phyloP scores from a whole-genome alignment of 1,140 invertebrate genomes.

The Lethrus apterus region DNA sequence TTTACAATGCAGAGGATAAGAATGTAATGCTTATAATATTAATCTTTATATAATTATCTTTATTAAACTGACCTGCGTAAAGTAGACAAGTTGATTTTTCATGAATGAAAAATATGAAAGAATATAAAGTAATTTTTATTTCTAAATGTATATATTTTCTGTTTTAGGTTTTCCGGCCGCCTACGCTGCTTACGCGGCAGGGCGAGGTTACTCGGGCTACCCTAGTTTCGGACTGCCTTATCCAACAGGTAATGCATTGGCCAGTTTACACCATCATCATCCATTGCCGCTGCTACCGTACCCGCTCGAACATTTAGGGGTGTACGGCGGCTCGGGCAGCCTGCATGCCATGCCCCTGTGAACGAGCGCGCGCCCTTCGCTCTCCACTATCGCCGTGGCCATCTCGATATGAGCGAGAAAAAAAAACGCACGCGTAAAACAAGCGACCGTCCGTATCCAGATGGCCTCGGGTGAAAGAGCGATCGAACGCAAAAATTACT shows the following conservation, averaged over 20 bases:
- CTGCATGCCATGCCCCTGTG: constrained; percentile 77
- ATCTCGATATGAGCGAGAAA: constrained; percentile 7
- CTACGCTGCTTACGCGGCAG: constrained; percentile 87
- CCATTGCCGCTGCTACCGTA: constrained; percentile 50
- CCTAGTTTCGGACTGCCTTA: constrained; percentile 94
- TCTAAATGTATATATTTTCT: constrained; percentile 41
- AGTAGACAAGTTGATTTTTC: too few relatives aligned
- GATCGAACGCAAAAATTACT: neutral
- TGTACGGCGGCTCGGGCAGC: constrained; percentile 48
- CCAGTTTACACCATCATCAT: constrained; percentile 59
- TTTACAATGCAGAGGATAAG: neutral
- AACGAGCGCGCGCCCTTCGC: constrained; percentile 41
- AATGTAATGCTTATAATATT: neutral
- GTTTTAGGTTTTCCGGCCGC: constrained; percentile 83
- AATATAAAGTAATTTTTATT: constrained; percentile 19
- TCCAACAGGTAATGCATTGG: constrained; percentile 86
- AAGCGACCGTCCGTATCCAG: neutral
- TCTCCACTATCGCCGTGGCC: constrained; percentile 6
- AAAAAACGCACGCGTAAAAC: neutral
- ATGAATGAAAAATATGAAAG: too few relatives aligned
- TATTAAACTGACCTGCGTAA: too few relatives aligned
- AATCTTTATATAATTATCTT: neutral
- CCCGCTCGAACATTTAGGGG: constrained; percentile 54
- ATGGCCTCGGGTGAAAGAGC: neutral
- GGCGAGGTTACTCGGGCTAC: constrained; percentile 90